Evolutionary conservation across 1,140 invertebrate genomes (phyloP).

Genomic region (Coelopa frigida): DNA sequence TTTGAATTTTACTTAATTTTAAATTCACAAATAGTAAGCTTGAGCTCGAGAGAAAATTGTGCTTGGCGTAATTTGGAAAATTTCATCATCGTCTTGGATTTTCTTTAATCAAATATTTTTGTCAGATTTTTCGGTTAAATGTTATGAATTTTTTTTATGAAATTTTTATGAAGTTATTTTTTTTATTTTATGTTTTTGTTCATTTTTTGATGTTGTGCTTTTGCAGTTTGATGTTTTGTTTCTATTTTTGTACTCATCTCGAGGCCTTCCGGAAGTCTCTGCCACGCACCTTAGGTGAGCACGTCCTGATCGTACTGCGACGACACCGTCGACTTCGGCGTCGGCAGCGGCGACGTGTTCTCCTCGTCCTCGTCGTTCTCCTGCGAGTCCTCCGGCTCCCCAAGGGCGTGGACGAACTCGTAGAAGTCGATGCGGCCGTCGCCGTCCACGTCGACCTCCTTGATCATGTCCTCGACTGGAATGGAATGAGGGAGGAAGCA

Average conservation of each 20-base stretch:
- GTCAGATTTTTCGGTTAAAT: too few relatives aligned
- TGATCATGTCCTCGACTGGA: slow-evolving; percentile 86
- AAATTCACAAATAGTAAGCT: too few relatives aligned
- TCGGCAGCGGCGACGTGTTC: slow-evolving; percentile 40
- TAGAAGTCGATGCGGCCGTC: slow-evolving; percentile 85
- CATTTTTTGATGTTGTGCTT: slow-evolving; percentile 2
- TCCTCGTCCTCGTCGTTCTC: slow-evolving; percentile 73
- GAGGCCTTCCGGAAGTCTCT: background rate
- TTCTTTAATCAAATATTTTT: too few relatives aligned
- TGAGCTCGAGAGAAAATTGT: too few relatives aligned
- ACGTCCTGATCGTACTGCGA: slow-evolving; percentile 27
- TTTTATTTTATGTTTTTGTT: background rate
- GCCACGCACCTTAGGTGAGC: too few relatives aligned
- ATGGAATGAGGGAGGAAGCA: background rate
- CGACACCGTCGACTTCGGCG: slow-evolving; percentile 35
- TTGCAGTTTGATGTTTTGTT: background rate
- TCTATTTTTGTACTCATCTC: background rate
- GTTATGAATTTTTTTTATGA: slow-evolving; percentile 9
- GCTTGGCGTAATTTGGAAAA: too few relatives aligned
- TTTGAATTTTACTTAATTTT: too few relatives aligned
- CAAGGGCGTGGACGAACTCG: slow-evolving; percentile 77
- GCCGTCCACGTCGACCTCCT: slow-evolving; percentile 83
- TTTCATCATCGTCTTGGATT: too few relatives aligned
- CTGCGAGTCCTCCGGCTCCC: slow-evolving; percentile 73
- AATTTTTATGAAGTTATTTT: slow-evolving; percentile 3